Percentiles rank a stretch among this genome's conserved stretches.
Evolutionary conservation across 2,113 vertebrate species (phyloP).

Genomic region (Typhlomys cinereus): DNA sequence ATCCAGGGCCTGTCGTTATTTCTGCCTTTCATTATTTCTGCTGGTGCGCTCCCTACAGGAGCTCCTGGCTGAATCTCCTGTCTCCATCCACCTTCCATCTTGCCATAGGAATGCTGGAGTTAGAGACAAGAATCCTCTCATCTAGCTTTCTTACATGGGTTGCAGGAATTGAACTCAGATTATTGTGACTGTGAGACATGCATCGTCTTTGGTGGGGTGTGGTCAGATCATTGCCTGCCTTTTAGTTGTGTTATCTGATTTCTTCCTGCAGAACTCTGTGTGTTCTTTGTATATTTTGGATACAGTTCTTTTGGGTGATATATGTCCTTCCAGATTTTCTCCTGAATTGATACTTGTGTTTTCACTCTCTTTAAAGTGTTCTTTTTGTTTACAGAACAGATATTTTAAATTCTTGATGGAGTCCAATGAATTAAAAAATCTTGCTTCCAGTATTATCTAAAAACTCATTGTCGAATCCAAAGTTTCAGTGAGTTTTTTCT

Average conservation of each 20-base stretch:
- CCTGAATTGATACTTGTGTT: background rate
- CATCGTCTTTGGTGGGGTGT: background rate
- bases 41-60: too few species aligned
- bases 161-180: too few species aligned
- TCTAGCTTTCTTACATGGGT: too few species aligned
- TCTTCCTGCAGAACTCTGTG: background rate
- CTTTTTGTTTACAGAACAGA: background rate
- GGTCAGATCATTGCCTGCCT: background rate
- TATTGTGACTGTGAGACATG: too few species aligned
- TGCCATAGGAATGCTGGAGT: too few species aligned
- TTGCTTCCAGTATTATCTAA: background rate
- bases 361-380: background rate
- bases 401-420: slow-evolving; percentile 11
- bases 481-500: background rate
- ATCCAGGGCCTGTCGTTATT: too few species aligned
- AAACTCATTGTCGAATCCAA: background rate
- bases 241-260: background rate
- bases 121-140: too few species aligned
- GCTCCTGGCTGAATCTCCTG: too few species aligned
- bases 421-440: too few species aligned
- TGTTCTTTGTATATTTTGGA: background rate
- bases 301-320: background rate
- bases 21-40: too few species aligned
- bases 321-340: background rate
- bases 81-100: too few species aligned